phyloP scores from a whole-genome alignment of 2,888 invertebrate genomes.

The Machimus atricapillus region DNA sequence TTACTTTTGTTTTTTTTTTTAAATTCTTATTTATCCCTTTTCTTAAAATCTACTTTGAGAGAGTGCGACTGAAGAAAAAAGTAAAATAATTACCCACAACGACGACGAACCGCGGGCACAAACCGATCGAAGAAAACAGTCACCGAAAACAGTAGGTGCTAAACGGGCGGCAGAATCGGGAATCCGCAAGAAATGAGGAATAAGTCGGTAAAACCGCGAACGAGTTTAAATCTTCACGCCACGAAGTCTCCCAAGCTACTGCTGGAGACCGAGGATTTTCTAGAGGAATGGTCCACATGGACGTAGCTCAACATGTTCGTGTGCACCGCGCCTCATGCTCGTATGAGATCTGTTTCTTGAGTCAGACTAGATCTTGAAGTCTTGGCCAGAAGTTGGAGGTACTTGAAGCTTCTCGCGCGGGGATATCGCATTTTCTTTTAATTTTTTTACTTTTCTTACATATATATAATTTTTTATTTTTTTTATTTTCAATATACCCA shows the following conservation, averaged over 20 bases:
- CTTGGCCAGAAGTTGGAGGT: constrained; percentile 3
- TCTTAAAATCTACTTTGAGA: background rate
- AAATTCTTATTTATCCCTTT: background rate
- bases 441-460: background rate
- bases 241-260: constrained; percentile 43
- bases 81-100: constrained; percentile 5
- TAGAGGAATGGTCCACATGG: constrained; percentile 36
- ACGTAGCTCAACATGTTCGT: constrained; percentile 6
- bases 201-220: constrained; percentile 26
- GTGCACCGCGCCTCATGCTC: background rate
- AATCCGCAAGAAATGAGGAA: background rate
- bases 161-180: background rate
- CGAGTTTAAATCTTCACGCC: constrained; percentile 42
- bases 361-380: constrained; percentile 32
- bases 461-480: background rate
- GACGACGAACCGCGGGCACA: background rate
- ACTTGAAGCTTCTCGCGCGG: background rate
- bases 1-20: background rate
- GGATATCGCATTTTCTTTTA: background rate
- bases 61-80: background rate
- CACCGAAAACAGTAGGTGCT: constrained; percentile 14
- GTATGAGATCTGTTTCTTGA: constrained; percentile 31
- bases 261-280: constrained; percentile 22
- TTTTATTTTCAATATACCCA: background rate
- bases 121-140: background rate